Evolutionary conservation across 2,888 invertebrate genomes (phyloP).

Genomic region (Agonopterix arenella): DNA sequence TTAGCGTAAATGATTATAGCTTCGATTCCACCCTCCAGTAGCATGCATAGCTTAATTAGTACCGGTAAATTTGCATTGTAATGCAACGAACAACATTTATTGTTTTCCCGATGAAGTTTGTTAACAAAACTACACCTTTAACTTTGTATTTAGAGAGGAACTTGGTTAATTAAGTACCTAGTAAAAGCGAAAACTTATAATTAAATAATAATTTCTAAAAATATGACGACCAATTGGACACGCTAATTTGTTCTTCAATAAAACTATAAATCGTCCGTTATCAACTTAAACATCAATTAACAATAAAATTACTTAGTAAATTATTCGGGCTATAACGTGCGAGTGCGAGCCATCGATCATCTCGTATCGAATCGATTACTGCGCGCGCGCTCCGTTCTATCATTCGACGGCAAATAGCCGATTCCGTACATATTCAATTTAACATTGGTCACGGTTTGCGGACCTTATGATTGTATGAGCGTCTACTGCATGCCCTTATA

Average conservation of each 20-base stretch:
- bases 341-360: conserved; percentile 38
- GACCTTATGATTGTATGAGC: conserved; percentile 41
- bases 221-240: too few species aligned
- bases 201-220: too few species aligned
- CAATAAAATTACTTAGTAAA: conserved; percentile 9
- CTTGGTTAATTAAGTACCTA: too few species aligned
- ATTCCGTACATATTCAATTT: conserved; percentile 54
- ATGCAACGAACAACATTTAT: conserved; percentile 36
- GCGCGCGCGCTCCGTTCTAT: conserved; percentile 33
- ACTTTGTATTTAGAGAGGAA: too few species aligned
- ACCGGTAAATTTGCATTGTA: conserved; percentile 41
- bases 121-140: conserved; percentile 17
- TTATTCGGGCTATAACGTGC: conserved; percentile 7
- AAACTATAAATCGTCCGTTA: background rate
- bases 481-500: conserved; percentile 35
- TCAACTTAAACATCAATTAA: conserved; percentile 3
- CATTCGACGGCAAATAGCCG: conserved; percentile 47
- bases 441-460: conserved; percentile 53
- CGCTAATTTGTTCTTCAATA: background rate
- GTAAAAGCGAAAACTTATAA: too few species aligned
- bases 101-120: conserved; percentile 46
- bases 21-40: conserved; percentile 13
- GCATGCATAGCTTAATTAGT: conserved; percentile 49
- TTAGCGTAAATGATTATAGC: conserved; percentile 32
- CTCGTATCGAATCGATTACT: conserved; percentile 46